A percentile compares a stretch with the other conserved stretches of the same genome.
These are phyloP conservation scores for Eriocheir sinensis DNA, from an alignment of 1,140 invertebrate genomes.

Conservation along the genomic window DNA sequence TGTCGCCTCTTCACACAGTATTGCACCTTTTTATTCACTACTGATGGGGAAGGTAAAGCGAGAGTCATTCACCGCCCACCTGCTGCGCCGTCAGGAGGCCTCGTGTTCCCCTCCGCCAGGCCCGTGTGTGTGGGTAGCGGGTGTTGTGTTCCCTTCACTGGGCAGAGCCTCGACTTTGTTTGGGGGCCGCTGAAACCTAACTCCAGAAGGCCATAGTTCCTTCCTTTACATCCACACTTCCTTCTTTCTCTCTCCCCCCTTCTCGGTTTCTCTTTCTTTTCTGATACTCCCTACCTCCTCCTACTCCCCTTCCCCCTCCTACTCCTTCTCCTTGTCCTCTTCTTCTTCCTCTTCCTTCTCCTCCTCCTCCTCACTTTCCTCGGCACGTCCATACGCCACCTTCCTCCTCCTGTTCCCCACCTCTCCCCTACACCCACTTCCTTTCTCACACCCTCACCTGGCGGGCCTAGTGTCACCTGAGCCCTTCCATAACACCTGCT, in stretches of 20 bases:
- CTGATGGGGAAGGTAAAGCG: too few relatives aligned
- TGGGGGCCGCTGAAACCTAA: background rate
- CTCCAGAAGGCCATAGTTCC: background rate
- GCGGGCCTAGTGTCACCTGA: constrained; percentile 6
- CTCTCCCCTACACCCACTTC: background rate
- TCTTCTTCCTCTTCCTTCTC: too few relatives aligned
- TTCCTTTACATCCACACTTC: constrained; percentile 5
- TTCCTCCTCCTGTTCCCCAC: background rate
- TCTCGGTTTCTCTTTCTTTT: background rate
- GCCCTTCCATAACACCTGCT: background rate
- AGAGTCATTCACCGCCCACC: too few relatives aligned
- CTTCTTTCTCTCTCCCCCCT: background rate
- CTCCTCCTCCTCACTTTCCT: background rate
- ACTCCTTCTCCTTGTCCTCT: background rate
- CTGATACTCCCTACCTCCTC: background rate
- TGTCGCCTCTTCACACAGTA: background rate
- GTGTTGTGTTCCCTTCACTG: background rate
- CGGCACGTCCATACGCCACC: background rate
- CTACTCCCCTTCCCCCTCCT: background rate
- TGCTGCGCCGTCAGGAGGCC: too few relatives aligned
- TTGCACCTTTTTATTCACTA: background rate
- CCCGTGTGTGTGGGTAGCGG: background rate
- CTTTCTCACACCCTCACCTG: background rate
- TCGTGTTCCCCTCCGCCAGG: background rate
- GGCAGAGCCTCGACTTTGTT: background rate